Conservation (phyloP, 2,888 invertebrate species). For the Macrosiphum euphorbiae region DNA sequence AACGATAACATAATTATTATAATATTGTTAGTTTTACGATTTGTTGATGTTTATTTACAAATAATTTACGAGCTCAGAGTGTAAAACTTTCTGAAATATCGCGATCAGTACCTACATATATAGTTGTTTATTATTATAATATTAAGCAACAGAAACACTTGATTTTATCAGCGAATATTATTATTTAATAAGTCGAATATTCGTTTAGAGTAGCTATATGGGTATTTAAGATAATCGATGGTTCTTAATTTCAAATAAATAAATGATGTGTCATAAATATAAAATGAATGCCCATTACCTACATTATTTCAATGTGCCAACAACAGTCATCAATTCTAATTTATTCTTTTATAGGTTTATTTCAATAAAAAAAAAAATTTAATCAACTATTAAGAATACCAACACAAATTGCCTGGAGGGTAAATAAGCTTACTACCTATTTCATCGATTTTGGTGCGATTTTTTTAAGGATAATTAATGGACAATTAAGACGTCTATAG, state of each 20-base stretch:
- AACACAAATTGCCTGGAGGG: background rate
- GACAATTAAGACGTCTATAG: background rate
- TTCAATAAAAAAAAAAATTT: background rate
- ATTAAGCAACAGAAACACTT: background rate
- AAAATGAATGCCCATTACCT: background rate
- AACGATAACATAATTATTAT: background rate
- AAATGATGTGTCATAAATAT: constrained; percentile 13
- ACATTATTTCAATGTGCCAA: background rate
- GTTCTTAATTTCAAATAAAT: background rate
- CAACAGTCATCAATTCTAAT: background rate
- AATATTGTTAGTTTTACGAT: background rate
- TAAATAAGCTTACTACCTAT: background rate
- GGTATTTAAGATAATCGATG: background rate
- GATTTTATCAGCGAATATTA: background rate
- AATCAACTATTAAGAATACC: constrained; percentile 4
- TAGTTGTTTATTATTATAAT: background rate
- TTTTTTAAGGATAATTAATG: constrained; percentile 24
- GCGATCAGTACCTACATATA: background rate
- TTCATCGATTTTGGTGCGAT: background rate
- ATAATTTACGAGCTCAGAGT: background rate
- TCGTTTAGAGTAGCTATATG: background rate
- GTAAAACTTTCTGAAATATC: background rate
- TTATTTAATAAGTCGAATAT: background rate
- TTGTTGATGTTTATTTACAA: background rate
- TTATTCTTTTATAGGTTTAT: constrained; percentile 4